Base-by-base conservation (phyloP, 2,113 vertebrate species). In the Cricetomys ansorgei region DNA sequence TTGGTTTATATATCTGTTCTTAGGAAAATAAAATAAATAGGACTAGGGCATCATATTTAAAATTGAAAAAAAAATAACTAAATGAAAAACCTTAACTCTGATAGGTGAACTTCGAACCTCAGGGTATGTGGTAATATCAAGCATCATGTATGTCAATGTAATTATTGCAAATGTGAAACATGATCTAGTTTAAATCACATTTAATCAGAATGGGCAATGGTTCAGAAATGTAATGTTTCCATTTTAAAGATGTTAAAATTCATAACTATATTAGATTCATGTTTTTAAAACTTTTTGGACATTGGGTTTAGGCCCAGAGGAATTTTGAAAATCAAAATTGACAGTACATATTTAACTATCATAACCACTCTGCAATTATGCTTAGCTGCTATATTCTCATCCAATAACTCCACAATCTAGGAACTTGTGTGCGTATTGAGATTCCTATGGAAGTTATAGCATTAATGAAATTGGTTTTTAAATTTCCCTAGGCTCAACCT, bases 401-500 rank as follows among this genome's bases (percentile, higher is more conserved):
- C 97, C 97, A 98, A 97, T 95, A 97, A 97, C 95, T 92, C 37
- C 81, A 97, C 97, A 98, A 97, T 98, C 97, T 81, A 97, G 94
- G 97, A 98, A 98, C 93, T 97, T 97, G 92, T 94, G 75, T 97
- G 97, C 94, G 96, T 97, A 94, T 84, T 98, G 98, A 98, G 98
- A 98, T 98, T 98, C 97, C 96, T 97, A 98, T 96, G 97, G 97
- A 98, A 98, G 98, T 98, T 98, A 98, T 94, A 97, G 93, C 97
- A 98, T 98, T 98, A 99, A 98, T 98, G 98, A 98, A 98, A 98
- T 96, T 97, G 98, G 97, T 97, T 98, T 98, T 98, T 98, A 98
- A 98, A 98, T 98, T 98, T 98, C 98, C 98, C 98, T 98, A 98
- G 98, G 98, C 98, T 98, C 98, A 97, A 98, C 94, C 96, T 97